phyloP scores from a whole-genome alignment of 2,797 vertebrate genomes.

The Hydrolagus colliei region DNA sequence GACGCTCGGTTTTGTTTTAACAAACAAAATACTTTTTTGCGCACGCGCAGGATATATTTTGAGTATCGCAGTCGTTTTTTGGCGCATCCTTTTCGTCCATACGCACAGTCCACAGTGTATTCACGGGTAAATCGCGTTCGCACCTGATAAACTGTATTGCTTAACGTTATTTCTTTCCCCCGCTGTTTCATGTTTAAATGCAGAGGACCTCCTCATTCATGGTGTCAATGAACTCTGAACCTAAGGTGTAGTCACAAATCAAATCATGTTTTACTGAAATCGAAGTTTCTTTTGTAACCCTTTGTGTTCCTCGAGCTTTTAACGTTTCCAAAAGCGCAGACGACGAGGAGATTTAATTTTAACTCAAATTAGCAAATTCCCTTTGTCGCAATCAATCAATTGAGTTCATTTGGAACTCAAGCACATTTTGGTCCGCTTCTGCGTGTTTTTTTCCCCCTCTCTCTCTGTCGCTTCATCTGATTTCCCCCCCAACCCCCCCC shows the following conservation, averaged over 20 bases:
- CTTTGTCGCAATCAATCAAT: no score
- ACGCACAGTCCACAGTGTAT: no score
- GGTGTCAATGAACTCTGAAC: constrained; percentile 27
- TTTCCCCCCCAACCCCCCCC: neutral
- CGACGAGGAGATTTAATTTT: neutral
- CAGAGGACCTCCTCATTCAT: constrained; percentile 29
- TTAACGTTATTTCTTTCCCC: constrained; percentile 29
- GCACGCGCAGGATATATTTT: no score
- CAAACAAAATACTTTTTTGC: no score
- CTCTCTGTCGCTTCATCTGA: neutral
- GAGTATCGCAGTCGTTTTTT: no score
- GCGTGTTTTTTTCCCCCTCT: neutral
- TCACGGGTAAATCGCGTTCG: no score
- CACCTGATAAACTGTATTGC: neutral
- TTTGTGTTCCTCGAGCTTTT: neutral
- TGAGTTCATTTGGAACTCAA: no score
- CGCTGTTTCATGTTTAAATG: constrained; percentile 30
- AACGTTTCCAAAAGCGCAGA: neutral
- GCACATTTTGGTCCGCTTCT: neutral
- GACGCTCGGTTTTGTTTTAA: no score
- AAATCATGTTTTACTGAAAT: constrained; percentile 23
- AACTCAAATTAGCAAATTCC: no score
- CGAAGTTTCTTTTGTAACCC: constrained; percentile 10
- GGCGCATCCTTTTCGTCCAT: no score
- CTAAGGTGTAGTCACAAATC: constrained; percentile 27